phyloP scores from a whole-genome alignment of 2,888 invertebrate genomes.

The Mythimna impura region DNA sequence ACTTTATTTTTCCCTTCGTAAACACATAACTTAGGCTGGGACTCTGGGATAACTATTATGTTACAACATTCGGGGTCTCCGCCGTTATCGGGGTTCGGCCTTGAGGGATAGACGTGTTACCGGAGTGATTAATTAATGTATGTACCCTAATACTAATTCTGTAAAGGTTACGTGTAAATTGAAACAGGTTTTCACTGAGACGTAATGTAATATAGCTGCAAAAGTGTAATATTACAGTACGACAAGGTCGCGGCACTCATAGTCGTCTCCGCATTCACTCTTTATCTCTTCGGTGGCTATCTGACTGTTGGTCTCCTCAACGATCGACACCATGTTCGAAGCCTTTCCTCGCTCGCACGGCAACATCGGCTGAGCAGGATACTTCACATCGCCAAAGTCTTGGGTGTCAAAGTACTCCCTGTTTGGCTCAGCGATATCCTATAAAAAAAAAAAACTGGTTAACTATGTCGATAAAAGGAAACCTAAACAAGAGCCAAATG shows the following conservation, averaged over 20 bases:
- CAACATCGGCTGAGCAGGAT: slow-evolving; percentile 44
- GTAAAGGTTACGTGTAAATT: slow-evolving; percentile 16
- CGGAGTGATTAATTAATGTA: slow-evolving; percentile 22
- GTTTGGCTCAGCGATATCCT: slow-evolving; percentile 70
- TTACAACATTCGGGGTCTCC: slow-evolving; percentile 17
- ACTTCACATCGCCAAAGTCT: slow-evolving; percentile 67
- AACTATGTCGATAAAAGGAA: background rate
- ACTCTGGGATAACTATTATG: slow-evolving; percentile 9
- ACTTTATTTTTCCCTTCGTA: background rate
- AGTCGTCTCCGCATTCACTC: slow-evolving; percentile 69
- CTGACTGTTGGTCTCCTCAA: slow-evolving; percentile 84
- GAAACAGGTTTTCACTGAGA: slow-evolving; percentile 32
- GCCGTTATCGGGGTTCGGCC: slow-evolving; percentile 7
- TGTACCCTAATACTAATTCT: slow-evolving; percentile 2
- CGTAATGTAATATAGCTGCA: slow-evolving; percentile 43
- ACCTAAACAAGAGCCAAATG: background rate
- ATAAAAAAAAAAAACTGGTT: slow-evolving; percentile 37
- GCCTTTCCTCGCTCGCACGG: slow-evolving; percentile 58
- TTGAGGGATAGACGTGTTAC: slow-evolving; percentile 20
- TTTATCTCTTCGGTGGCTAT: slow-evolving; percentile 78
- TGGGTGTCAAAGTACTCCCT: slow-evolving; percentile 70
- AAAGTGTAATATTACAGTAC: slow-evolving; percentile 60
- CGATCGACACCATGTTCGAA: slow-evolving; percentile 72
- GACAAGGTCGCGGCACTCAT: slow-evolving; percentile 64
- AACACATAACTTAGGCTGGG: slow-evolving; percentile 1